A percentile compares a stretch with the other conserved stretches of the same genome.
Conservation (phyloP, 92 coral and sea anemone genomes). For the Porites divaricata region DNA sequence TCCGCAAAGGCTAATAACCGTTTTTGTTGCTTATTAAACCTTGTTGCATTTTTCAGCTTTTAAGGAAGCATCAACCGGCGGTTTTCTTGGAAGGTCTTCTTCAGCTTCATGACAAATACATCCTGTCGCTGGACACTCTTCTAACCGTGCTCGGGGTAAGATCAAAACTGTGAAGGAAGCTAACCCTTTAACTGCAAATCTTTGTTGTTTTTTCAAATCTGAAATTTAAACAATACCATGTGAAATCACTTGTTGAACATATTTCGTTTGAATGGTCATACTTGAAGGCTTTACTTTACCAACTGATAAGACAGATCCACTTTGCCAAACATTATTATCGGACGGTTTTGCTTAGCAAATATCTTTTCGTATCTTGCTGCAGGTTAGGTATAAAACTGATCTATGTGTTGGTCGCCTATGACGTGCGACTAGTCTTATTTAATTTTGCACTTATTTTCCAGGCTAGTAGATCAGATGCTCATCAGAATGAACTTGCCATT, state of each 20-base stretch:
- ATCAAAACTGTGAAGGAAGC: not conserved
- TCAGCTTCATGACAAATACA: slow-evolving; percentile 69
- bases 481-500: slow-evolving; percentile 70
- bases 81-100: slow-evolving; percentile 83
- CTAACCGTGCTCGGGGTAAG: slow-evolving; percentile 86
- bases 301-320: no score
- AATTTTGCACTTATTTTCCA: slow-evolving; percentile 17
- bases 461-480: slow-evolving; percentile 79
- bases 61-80: slow-evolving; percentile 82
- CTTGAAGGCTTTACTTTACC: no score
- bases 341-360: no score
- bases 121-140: slow-evolving; percentile 76
- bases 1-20: not conserved
- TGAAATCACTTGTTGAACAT: no score
- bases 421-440: not conserved
- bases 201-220: no score
- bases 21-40: not conserved
- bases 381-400: no score
- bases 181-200: no score
- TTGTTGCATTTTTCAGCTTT: slow-evolving; percentile 52
- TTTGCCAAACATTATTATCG: no score
- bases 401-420: no score
- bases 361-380: no score
- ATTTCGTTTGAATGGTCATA: no score
- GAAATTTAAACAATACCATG: no score